phyloP scores from a whole-genome alignment of 2,113 vertebrate species.

The Hypomesus transpacificus region DNA sequence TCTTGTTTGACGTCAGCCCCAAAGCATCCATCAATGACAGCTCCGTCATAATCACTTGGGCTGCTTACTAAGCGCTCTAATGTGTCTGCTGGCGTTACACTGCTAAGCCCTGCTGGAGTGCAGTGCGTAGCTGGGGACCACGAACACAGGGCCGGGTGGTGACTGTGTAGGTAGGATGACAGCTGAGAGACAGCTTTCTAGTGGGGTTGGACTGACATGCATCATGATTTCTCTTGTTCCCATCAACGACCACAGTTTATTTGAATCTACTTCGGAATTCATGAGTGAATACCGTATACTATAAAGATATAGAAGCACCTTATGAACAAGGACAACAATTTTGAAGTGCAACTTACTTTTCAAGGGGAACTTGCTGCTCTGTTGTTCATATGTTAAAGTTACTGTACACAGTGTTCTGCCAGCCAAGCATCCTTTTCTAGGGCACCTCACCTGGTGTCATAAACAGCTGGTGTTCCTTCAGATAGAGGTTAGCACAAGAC shows the following conservation, averaged over 20 bases:
- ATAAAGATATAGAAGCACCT: background rate
- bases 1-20: too few relatives aligned
- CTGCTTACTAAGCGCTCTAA: constrained; percentile 35
- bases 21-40: constrained; percentile 11
- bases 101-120: constrained; percentile 26
- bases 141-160: constrained; percentile 9
- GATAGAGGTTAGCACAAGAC: constrained; percentile 7
- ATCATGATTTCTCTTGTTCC: too few relatives aligned
- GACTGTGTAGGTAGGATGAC: background rate
- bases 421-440: constrained; percentile 36
- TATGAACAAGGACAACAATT: background rate
- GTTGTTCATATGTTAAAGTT: background rate
- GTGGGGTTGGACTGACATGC: too few relatives aligned
- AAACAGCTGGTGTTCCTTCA: constrained; percentile 22
- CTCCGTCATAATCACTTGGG: constrained; percentile 26
- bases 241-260: too few relatives aligned
- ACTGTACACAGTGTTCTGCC: constrained; percentile 24
- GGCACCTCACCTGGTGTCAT: constrained; percentile 23
- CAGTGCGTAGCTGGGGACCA: constrained; percentile 11
- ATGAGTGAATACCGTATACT: too few relatives aligned
- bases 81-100: constrained; percentile 22
- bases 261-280: too few relatives aligned
- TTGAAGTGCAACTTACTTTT: background rate
- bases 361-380: background rate
- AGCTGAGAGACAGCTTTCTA: too few relatives aligned